These are phyloP conservation scores for Clanis bilineata DNA, from an alignment of 2,888 invertebrate species.

Conservation along the genomic window DNA sequence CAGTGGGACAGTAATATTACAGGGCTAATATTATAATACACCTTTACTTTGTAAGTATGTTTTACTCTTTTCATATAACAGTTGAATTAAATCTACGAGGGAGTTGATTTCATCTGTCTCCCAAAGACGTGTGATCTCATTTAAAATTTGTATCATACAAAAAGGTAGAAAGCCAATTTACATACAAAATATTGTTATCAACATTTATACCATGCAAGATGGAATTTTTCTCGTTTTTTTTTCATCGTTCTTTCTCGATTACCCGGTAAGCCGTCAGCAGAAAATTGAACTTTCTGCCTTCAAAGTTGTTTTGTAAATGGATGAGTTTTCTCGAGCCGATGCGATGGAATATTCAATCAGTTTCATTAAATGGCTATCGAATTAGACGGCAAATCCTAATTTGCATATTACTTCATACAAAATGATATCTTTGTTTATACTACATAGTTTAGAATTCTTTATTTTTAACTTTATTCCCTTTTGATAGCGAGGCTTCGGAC, in stretches of 20 bases:
- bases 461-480: too few species aligned
- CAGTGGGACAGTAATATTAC: too few species aligned
- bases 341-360: constrained; percentile 1
- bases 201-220: constrained; percentile 17
- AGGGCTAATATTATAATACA: too few species aligned
- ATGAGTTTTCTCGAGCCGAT: background rate
- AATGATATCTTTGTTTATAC: too few species aligned
- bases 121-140: constrained; percentile 8
- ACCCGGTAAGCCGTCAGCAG: constrained; percentile 10
- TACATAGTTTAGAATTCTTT: too few species aligned
- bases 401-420: too few species aligned
- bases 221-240: constrained; percentile 9
- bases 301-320: constrained; percentile 13
- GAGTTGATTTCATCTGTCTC: background rate
- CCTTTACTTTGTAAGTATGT: background rate
- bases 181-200: constrained; percentile 17
- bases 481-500: too few species aligned
- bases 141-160: constrained; percentile 15
- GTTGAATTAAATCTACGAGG: background rate
- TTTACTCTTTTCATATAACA: background rate
- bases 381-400: background rate
- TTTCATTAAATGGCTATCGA: background rate
- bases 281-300: constrained; percentile 14
- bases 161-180: constrained; percentile 19
- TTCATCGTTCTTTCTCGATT: constrained; percentile 14